phyloP scores from a whole-genome alignment of 2,113 vertebrate species.

The Cairina moschata region DNA sequence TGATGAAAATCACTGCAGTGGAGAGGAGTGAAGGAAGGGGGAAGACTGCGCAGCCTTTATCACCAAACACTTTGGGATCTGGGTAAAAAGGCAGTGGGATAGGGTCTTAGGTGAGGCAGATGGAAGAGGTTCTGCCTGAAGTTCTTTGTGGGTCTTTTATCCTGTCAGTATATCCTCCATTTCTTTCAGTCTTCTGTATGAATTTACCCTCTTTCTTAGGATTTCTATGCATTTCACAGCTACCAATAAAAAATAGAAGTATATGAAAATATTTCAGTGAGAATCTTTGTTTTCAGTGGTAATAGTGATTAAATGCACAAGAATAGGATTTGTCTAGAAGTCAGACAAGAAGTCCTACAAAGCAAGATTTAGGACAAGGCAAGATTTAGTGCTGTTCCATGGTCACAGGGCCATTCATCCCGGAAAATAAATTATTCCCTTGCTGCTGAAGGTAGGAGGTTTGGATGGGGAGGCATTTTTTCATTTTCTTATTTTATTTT shows the following conservation, averaged over 20 bases:
- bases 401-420: not conserved
- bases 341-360: not conserved
- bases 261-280: not conserved
- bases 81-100: not conserved
- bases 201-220: not conserved
- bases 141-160: not conserved
- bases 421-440: not conserved
- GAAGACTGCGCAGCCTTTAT: not conserved
- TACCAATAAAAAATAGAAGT: not conserved
- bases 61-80: not conserved
- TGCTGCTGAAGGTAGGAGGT: not conserved
- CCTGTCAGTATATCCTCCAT: accelerated
- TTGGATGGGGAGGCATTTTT: not conserved
- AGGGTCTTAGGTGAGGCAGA: not conserved
- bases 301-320: not conserved
- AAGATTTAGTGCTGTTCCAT: not conserved
- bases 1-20: not conserved
- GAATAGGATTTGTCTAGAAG: not conserved
- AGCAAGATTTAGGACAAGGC: not conserved
- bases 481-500: not conserved
- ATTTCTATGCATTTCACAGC: not conserved
- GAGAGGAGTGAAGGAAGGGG: not conserved
- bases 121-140: not conserved
- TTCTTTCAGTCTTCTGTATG: not conserved
- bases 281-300: not conserved